Evolutionary conservation across 2,797 vertebrate species (phyloP).

Genomic region (Alauda arvensis): DNA sequence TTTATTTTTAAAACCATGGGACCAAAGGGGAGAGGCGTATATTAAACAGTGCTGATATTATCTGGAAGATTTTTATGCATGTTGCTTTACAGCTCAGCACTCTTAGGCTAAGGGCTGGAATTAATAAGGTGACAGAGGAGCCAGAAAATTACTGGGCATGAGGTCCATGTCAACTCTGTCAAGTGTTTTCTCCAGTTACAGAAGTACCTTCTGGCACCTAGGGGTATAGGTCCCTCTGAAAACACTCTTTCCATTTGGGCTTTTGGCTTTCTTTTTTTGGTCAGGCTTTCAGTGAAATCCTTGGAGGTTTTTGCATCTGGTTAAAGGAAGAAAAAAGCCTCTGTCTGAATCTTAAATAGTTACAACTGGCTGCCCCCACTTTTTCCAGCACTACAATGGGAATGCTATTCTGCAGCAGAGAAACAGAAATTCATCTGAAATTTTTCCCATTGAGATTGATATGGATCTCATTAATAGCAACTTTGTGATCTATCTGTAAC

Average conservation of each 20-base stretch:
- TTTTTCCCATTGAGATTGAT: neutral
- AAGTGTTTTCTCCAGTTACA: neutral
- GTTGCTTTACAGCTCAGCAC: slow-evolving; percentile 17
- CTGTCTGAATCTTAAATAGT: neutral
- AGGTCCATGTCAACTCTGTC: neutral
- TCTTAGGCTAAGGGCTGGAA: neutral
- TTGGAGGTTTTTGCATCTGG: slow-evolving; percentile 6
- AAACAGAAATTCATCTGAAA: slow-evolving; percentile 35
- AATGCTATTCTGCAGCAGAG: slow-evolving; percentile 18
- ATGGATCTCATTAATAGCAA: neutral
- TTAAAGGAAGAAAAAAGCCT: slow-evolving; percentile 22
- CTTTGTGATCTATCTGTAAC: slow-evolving; percentile 22
- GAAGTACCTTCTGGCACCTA: neutral
- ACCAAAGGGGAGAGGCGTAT: neutral
- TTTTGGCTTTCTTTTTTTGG: neutral
- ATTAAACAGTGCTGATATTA: slow-evolving; percentile 36
- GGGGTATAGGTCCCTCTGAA: neutral
- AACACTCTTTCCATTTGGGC: neutral
- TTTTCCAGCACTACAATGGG: neutral
- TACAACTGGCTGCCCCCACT: slow-evolving; percentile 7
- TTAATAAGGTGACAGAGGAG: neutral
- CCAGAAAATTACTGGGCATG: neutral
- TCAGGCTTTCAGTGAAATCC: neutral
- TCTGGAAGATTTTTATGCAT: slow-evolving; percentile 35
- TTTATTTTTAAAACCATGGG: slow-evolving; percentile 38